Percentiles rank a stretch among this genome's conserved stretches.
phyloP scores from a whole-genome alignment of 2,113 vertebrate species.

The Triplophysa siluroides region DNA sequence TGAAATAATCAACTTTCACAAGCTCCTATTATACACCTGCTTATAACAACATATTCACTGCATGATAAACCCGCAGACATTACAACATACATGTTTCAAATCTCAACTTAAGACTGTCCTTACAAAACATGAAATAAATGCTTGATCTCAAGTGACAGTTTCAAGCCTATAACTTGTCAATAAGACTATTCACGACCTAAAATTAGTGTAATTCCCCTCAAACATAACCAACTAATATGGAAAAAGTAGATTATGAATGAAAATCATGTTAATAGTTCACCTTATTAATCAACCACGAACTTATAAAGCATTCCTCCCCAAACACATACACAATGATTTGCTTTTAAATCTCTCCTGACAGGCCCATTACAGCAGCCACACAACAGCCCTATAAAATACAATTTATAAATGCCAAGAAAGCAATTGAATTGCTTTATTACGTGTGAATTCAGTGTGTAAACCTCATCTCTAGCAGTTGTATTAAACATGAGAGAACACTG shows the following conservation, averaged over 20 bases:
- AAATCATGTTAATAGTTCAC: too few species aligned
- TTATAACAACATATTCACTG: neutral
- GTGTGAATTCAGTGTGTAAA: neutral
- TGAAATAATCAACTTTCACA: neutral
- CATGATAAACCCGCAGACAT: too few species aligned
- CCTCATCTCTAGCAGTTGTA: neutral
- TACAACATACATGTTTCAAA: too few species aligned
- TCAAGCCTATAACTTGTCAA: too few species aligned
- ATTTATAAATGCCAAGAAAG: neutral
- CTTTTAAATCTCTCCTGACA: neutral
- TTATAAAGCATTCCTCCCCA: neutral
- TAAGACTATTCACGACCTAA: too few species aligned
- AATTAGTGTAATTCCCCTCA: too few species aligned
- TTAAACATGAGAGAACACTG: neutral
- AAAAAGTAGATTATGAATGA: too few species aligned
- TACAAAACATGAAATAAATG: too few species aligned
- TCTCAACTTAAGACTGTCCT: too few species aligned
- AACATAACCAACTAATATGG: too few species aligned
- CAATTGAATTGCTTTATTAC: neutral
- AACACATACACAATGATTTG: neutral
- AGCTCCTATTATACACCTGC: neutral
- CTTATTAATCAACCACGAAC: too few species aligned
- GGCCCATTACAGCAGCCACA: neutral
- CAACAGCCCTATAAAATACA: neutral
- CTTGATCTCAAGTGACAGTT: too few species aligned